These are phyloP conservation scores for Epistrophe eligans DNA, from an alignment of 2,888 invertebrate genomes.

Conservation along the genomic window DNA sequence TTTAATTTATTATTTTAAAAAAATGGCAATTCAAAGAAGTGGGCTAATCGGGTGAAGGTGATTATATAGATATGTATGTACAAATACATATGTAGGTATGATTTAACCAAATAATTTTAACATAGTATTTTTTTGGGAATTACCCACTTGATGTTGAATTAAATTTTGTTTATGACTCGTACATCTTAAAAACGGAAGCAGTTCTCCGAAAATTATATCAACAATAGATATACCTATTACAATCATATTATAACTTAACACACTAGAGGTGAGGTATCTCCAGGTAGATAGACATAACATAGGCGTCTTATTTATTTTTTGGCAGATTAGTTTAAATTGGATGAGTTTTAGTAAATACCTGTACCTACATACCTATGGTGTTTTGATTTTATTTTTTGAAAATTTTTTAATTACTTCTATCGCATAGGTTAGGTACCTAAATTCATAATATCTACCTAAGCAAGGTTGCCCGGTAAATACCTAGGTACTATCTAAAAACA, in stretches of 20 bases:
- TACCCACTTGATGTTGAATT: conserved; percentile 37
- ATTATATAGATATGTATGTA: too few relatives aligned
- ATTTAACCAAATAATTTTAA: too few relatives aligned
- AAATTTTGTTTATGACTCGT: conserved; percentile 19
- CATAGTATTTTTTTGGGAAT: conserved; percentile 27
- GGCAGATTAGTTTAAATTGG: conserved; percentile 12
- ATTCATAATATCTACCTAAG: background rate
- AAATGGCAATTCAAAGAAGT: too few relatives aligned
- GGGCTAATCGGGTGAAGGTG: too few relatives aligned
- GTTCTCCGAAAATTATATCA: background rate
- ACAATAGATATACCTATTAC: background rate
- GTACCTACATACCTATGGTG: too few relatives aligned
- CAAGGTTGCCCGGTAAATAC: background rate
- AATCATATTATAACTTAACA: background rate
- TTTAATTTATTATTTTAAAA: too few relatives aligned
- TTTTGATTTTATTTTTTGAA: background rate
- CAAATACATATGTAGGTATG: too few relatives aligned
- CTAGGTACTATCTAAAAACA: too few relatives aligned
- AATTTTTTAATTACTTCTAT: conserved; percentile 4
- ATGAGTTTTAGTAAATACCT: background rate
- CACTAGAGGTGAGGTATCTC: background rate
- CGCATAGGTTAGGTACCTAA: background rate
- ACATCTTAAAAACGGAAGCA: conserved; percentile 24
- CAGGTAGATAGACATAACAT: background rate
- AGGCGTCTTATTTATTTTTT: conserved; percentile 21